phyloP scores from a whole-genome alignment of 2,888 invertebrate species.

The Dynastes hyllus region DNA sequence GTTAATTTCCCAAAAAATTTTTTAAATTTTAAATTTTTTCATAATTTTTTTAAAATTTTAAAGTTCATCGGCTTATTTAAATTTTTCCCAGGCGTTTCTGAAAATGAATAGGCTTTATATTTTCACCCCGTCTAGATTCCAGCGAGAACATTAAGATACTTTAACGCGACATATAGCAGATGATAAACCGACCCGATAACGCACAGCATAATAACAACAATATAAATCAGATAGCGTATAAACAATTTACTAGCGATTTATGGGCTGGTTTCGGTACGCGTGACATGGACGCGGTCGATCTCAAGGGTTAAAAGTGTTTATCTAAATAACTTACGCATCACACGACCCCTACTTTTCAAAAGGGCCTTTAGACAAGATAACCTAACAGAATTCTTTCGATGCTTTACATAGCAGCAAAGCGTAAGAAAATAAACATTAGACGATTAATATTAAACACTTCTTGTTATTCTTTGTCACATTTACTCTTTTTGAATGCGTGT shows the following conservation, averaged over 20 bases:
- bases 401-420: constrained; percentile 10
- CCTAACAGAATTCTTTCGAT: constrained; percentile 1
- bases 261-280: constrained; percentile 20
- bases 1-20: too few relatives aligned
- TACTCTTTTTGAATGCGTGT: background rate
- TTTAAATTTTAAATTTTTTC: too few relatives aligned
- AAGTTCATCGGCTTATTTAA: too few relatives aligned
- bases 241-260: constrained; percentile 42
- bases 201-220: constrained; percentile 40
- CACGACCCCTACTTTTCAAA: constrained; percentile 22
- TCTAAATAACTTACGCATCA: constrained; percentile 31
- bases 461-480: background rate
- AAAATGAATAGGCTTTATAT: background rate
- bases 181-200: constrained; percentile 35
- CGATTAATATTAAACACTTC: constrained; percentile 18
- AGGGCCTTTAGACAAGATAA: constrained; percentile 28
- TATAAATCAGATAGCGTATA: constrained; percentile 42
- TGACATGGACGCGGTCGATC: constrained; percentile 27
- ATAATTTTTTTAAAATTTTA: too few relatives aligned
- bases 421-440: constrained; percentile 13
- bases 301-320: constrained; percentile 42
- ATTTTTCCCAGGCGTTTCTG: too few relatives aligned
- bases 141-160: constrained; percentile 38
- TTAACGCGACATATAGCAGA: constrained; percentile 28
- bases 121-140: constrained; percentile 28